Percentiles rank a stretch among this genome's conserved stretches.
phyloP scores from a whole-genome alignment of 1,140 invertebrate species.

The Zophobas atratus region DNA sequence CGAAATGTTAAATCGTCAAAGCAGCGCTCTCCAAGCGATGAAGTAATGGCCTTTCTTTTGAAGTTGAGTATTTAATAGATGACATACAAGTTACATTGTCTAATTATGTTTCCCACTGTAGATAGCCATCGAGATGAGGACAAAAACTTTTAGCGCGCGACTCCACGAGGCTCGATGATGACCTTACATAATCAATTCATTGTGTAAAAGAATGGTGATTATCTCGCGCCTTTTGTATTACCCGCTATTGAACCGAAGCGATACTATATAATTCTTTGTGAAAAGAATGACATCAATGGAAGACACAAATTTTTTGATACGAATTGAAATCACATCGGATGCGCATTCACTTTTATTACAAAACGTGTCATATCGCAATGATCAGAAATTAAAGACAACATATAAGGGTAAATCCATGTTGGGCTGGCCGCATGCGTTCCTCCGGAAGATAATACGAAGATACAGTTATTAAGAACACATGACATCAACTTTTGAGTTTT shows the following conservation, averaged over 20 bases:
- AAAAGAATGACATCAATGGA: constrained; percentile 44
- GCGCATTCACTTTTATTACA: constrained; percentile 8
- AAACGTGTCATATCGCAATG: neutral
- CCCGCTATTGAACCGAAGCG: constrained; percentile 45
- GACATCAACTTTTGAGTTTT: too few relatives aligned
- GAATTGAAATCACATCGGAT: constrained; percentile 18
- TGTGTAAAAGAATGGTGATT: constrained; percentile 58
- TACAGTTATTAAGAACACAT: too few relatives aligned
- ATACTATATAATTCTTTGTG: constrained; percentile 38
- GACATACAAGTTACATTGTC: constrained; percentile 44
- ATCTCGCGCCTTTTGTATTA: constrained; percentile 49
- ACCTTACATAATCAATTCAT: constrained; percentile 57
- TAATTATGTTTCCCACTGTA: constrained; percentile 45
- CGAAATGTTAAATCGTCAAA: constrained; percentile 8
- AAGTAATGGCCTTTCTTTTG: constrained; percentile 12
- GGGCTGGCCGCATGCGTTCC: too few relatives aligned
- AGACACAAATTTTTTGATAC: constrained; percentile 29
- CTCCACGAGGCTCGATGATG: constrained; percentile 36
- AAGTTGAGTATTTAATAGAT: constrained; percentile 31
- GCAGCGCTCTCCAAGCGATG: neutral
- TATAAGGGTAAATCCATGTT: too few relatives aligned
- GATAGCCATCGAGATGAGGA: constrained; percentile 48
- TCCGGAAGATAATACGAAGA: too few relatives aligned
- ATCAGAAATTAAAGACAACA: neutral
- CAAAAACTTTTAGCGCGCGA: constrained; percentile 44